Base-by-base conservation (phyloP, 2,113 vertebrate genomes). In the Ornithorhynchus anatinus region DNA sequence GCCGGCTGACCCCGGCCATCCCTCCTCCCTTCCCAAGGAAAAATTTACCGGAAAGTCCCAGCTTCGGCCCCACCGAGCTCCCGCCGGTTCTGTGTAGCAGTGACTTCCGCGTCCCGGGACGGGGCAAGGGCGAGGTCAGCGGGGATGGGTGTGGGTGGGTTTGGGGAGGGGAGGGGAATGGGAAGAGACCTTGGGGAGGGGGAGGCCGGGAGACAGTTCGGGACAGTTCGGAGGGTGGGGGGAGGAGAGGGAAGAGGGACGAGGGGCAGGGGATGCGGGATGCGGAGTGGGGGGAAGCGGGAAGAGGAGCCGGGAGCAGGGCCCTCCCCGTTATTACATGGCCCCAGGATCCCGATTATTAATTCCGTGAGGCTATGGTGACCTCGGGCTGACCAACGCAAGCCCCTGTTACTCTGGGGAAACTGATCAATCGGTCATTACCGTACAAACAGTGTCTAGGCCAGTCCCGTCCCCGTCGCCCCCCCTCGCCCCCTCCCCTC, bases 31-130 rank as follows among this genome's bases (percentile, higher is more conserved):
- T n/a, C 85, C 82, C 91, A 96, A n/a, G 96, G 93, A 96, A 96
- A 92, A 95, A 94, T 72, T 92, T 93, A 89, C 93, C 94, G 79
- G 93, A 95, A 91, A 96, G 92, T 86, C 92, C 95, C 85, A 95
- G 96, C 88, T 95, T 94, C 86, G 92, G 94, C 12, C 87, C 81
- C 25, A 94, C 95, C 83, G 95, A 96, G 90, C 95, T 94, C 79
- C 95, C 96, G 72, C 92, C 94, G 2, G 91, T 96, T 89, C 92
- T 94, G 88, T 96, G 94, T 92, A 95, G 94, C 89, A 93, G 94
- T 39, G 95, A 95, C 89, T 95, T 94, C 92, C 94, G 94, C 90
- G 94, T 94, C 91, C 96, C 95, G 85, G 95, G 95, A n/a, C n/a
- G n/a, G n/a, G n/a, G n/a, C n/a, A n/a, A 27, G 25, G 14, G n/a